phyloP scores from a whole-genome alignment of 2,113 vertebrate genomes.

The Archilochus colubris region DNA sequence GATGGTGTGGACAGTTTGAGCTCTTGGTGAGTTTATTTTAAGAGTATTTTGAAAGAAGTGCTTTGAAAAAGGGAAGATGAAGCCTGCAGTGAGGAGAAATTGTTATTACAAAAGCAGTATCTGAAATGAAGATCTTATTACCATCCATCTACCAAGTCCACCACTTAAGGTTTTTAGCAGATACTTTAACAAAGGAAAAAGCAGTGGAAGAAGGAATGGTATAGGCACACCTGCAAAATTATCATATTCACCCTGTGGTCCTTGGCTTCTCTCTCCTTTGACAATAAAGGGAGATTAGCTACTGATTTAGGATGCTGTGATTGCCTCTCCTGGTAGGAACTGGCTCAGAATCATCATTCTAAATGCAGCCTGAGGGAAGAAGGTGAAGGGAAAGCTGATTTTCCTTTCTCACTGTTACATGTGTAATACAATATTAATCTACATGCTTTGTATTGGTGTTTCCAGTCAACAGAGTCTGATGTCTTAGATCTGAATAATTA shows the following conservation, averaged over 20 bases:
- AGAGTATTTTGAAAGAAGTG: neutral
- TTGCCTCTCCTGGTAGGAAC: neutral
- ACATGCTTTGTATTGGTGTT: neutral
- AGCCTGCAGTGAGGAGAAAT: neutral
- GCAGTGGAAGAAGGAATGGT: neutral
- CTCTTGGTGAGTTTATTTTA: neutral
- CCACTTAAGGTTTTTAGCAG: neutral
- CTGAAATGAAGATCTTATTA: neutral
- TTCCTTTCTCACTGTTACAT: neutral
- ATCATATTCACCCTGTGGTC: neutral
- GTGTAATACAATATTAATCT: neutral
- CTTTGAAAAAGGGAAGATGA: neutral
- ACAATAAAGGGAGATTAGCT: neutral
- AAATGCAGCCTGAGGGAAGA: neutral
- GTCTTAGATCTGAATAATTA: neutral
- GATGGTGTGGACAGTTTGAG: neutral
- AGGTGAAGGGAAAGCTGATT: neutral
- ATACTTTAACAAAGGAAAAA: neutral
- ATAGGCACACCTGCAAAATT: neutral
- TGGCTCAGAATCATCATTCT: neutral
- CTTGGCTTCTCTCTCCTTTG: neutral
- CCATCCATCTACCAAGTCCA: neutral
- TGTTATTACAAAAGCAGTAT: neutral
- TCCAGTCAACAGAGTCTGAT: neutral
- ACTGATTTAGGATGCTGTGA: neutral